A percentile compares a stretch with the other conserved stretches of the same genome.
Conservation (phyloP, 2,113 vertebrate species). For the Haemorhous mexicanus region DNA sequence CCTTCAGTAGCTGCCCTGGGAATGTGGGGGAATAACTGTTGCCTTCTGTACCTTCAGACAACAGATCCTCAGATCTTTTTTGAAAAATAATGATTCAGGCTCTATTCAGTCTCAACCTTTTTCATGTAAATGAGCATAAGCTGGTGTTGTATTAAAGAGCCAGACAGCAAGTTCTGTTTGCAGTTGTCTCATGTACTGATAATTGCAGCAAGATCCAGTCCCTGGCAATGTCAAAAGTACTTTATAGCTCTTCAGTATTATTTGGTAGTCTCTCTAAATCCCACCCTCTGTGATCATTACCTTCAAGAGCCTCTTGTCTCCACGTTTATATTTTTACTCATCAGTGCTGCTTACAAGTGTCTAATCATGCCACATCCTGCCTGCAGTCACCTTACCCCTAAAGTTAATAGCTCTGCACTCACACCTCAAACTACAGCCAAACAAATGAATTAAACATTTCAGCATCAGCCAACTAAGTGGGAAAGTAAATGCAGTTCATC, state of each 20-base stretch:
- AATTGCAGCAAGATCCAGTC: constrained; percentile 13
- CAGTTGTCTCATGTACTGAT: background rate
- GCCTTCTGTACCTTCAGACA: background rate
- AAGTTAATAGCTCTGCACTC: background rate
- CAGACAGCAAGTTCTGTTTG: background rate
- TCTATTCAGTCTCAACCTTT: background rate
- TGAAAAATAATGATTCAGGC: background rate
- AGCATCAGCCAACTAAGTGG: background rate
- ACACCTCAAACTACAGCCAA: background rate
- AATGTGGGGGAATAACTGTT: background rate
- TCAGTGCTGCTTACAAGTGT: background rate
- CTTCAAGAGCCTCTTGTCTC: constrained; percentile 22
- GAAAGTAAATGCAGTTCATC: background rate
- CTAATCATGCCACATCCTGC: background rate
- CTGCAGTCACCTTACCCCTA: background rate
- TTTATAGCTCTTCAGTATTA: background rate
- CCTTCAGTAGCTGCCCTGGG: background rate
- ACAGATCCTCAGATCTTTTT: background rate
- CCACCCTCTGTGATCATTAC: constrained; percentile 4
- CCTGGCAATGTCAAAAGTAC: constrained; percentile 8
- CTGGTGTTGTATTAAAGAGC: background rate
- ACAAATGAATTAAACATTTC: background rate
- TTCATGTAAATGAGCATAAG: background rate
- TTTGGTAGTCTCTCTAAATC: background rate
- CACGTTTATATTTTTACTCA: background rate